Base-by-base conservation (phyloP, 2,797 vertebrate genomes). In the Characodon lateralis region DNA sequence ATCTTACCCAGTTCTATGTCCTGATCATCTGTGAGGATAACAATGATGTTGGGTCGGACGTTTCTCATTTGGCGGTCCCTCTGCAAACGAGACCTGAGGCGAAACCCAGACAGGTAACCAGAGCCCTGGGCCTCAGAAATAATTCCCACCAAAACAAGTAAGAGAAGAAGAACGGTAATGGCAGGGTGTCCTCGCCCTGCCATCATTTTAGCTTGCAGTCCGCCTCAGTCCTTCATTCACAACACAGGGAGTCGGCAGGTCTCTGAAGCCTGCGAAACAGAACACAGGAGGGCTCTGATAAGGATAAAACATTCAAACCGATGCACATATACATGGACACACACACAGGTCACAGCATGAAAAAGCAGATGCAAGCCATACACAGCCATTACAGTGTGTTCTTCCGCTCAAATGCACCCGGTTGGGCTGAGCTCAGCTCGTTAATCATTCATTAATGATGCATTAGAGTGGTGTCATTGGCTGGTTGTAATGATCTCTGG, bases 21-120 rank as follows among this genome's bases (percentile, higher is more conserved):
- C 91, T 99, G 98, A 92, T 99, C 98, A 48, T 99, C 98, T 0
- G 98, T 99, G 88, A 99, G 97, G 90, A 99, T 95, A 80, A 99
- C 96, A 90, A 99, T 98, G 93, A 99, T 97, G 92, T 99, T 99
- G 88, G 98, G 98, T 24, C 97, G 96, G 90, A 98, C 95, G 83
- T 98, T 97, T 84, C 97, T 96, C 50, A 96, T 94, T 73, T 97
- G 95, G 14, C 97, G 97, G 85, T 99, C 97, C 91, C 96, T 96
- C 93, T 98, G 97, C 78, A 97, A 96, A 75, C 97, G 96, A 81
- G 96, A 95, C 81, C 96, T 96, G 73, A 95, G 92, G 80, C 96
- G 97, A 69, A 96, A 96, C 75, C 96, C 96, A 43, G 97, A 95
- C 83, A 97, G 94, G 93, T 98, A 96, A 73, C 95, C 83, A 1